Percentiles rank a stretch among this genome's conserved stretches.
Evolutionary conservation across 1,140 invertebrate species (phyloP).

Genomic region (Pseudomyrmex concolor): DNA sequence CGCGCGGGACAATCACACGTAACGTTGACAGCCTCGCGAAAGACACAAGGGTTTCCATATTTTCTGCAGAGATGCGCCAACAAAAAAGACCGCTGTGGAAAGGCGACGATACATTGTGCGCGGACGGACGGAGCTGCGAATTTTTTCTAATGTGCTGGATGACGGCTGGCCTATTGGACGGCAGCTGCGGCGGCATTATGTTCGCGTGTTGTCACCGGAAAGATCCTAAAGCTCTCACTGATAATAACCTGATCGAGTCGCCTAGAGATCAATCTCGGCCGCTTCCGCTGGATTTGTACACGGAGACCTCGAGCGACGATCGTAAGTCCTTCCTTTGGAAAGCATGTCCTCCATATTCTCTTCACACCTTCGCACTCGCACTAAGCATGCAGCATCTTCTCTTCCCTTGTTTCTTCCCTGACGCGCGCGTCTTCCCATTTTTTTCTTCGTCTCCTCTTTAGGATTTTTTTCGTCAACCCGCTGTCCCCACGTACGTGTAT

Average conservation of each 20-base stretch:
- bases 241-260: slow-evolving; percentile 86
- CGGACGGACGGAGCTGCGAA: slow-evolving; percentile 93
- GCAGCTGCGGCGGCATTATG: slow-evolving; percentile 93
- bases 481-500: not conserved
- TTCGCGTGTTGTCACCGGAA: slow-evolving; percentile 94
- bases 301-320: slow-evolving; percentile 84
- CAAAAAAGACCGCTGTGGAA: slow-evolving; percentile 84
- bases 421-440: not conserved
- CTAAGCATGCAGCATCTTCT: not conserved
- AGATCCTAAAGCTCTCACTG: slow-evolving; percentile 87
- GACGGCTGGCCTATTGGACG: slow-evolving; percentile 94
- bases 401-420: not conserved
- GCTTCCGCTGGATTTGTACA: slow-evolving; percentile 85
- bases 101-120: slow-evolving; percentile 86
- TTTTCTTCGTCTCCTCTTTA: too few relatives aligned
- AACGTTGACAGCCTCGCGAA: slow-evolving; percentile 28
- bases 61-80: slow-evolving; percentile 83
- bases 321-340: slow-evolving; percentile 82
- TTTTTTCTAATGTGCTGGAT: slow-evolving; percentile 97
- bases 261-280: slow-evolving; percentile 87
- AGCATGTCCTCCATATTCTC: slow-evolving; percentile 69
- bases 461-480: not conserved
- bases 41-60: slow-evolving; percentile 73
- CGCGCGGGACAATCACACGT: slow-evolving; percentile 15
- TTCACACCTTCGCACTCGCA: slow-evolving; percentile 45